phyloP scores from a whole-genome alignment of 92 coral and sea anemone species.

The Bergia sp. region DNA sequence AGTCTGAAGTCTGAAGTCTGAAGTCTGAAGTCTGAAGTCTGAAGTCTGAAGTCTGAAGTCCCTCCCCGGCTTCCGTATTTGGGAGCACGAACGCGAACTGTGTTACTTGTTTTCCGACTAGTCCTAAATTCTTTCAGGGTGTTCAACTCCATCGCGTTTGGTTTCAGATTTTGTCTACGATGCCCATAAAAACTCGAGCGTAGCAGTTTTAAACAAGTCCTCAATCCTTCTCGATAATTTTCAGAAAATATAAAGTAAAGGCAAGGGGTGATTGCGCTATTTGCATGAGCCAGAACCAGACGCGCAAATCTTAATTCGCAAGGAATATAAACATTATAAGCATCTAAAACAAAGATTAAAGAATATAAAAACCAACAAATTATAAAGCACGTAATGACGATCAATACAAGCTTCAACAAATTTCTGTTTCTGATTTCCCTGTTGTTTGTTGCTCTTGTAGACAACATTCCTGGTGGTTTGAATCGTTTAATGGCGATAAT shows the following conservation, averaged over 20 bases:
- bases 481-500: slow-evolving; percentile 37
- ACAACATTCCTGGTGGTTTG: background rate
- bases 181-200: background rate
- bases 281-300: slow-evolving; percentile 58
- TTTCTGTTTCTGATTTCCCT: slow-evolving; percentile 19
- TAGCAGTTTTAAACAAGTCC: background rate
- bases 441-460: background rate
- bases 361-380: slow-evolving; percentile 68
- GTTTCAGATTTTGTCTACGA: no score
- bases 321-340: slow-evolving; percentile 34
- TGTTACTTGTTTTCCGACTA: no score
- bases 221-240: slow-evolving; percentile 58
- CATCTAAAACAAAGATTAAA: slow-evolving; percentile 49
- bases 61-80: no score
- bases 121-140: no score
- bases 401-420: slow-evolving; percentile 57
- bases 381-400: slow-evolving; percentile 57
- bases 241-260: slow-evolving; percentile 54
- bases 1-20: no score
- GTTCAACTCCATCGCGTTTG: no score
- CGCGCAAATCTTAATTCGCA: slow-evolving; percentile 59
- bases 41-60: no score
- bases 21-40: no score
- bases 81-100: no score
- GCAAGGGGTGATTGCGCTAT: slow-evolving; percentile 67